Conservation (phyloP, 1,140 invertebrate species). For the Lepidotrigona ventralis region DNA sequence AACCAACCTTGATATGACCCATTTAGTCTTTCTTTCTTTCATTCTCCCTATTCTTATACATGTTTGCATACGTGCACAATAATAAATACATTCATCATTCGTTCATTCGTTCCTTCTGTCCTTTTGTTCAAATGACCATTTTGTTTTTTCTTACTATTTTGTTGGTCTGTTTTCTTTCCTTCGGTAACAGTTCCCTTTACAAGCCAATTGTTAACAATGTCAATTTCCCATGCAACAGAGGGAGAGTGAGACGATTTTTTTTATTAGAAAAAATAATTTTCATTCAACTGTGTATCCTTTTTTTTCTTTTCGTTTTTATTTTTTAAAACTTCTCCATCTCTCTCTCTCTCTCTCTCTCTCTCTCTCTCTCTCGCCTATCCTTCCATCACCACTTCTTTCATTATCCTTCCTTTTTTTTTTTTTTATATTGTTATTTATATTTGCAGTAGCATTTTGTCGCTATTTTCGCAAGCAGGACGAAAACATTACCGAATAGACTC, state of each 20-base stretch:
- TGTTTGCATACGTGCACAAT: not conserved
- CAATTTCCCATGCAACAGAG: slow-evolving; percentile 73
- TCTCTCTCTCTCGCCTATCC: not conserved
- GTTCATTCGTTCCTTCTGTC: slow-evolving; percentile 46
- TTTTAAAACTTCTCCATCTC: slow-evolving; percentile 21
- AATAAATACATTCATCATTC: not conserved
- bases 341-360: not conserved
- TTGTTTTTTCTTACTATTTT: slow-evolving; percentile 59
- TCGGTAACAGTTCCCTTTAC: slow-evolving; percentile 66
- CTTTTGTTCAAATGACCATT: slow-evolving; percentile 15
- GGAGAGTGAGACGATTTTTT: slow-evolving; percentile 66
- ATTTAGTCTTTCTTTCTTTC: slow-evolving; percentile 50
- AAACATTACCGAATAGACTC: not conserved
- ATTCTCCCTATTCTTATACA: slow-evolving; percentile 24
- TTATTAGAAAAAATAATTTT: slow-evolving; percentile 78
- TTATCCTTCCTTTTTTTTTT: not conserved
- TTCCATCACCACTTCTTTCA: not conserved
- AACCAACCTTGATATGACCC: slow-evolving; percentile 80
- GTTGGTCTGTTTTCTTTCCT: slow-evolving; percentile 56
- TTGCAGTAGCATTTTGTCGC: not conserved
- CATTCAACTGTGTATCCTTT: slow-evolving; percentile 22
- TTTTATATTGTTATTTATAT: not conserved
- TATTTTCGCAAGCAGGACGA: not conserved
- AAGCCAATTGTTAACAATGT: slow-evolving; percentile 75
- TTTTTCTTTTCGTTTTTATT: slow-evolving; percentile 10